Evolutionary conservation across 2,888 invertebrate genomes (phyloP), one percentile per base, ranked within the genome.

Genomic region (Darwinula stevensoni): DNA sequence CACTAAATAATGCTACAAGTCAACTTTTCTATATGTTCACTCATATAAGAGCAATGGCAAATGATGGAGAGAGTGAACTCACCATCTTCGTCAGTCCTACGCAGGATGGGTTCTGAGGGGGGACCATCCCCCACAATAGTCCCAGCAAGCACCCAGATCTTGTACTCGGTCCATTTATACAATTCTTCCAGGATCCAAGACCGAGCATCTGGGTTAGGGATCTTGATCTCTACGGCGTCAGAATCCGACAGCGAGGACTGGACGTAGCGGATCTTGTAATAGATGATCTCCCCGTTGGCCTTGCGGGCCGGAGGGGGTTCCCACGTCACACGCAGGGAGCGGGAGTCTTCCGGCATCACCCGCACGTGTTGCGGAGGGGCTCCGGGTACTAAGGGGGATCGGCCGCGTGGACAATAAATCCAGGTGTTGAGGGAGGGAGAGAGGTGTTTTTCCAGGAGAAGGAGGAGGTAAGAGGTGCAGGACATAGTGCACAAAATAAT

Each of bases 71-170:
- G n/a, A n/a, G n/a, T n/a, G 14, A n/a, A 28, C 28, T 6, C 14
- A 28, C 94, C 91, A 69, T 86, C 88, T 72, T 91, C 91, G 52
- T 78, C 76, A 42, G 91, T 91, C 61, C 73, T 72, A 46, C 84
- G 72, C 47, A 69, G 67, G 61, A 86, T 71, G 39, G 82, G 80
- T 56, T 71, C 72, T 44, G 84, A 84, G 46, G 71, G 66, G 39
- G 76, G 91, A 39, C 94, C 91, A 56, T 86, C 84, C 48, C 94
- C 94, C 43, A 88, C 80, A 47, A 70, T 71, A 45, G 91, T 94
- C 48, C 84, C 84, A 40, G 91, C 91, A 44, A 82, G 62, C 47
- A 91, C 76, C 82, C 84, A 84, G 47, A 94, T 71, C 53, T 80
- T 70, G 63, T 94, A 94, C 54, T 78, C 72, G 37, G 86, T 86